These are phyloP conservation scores for Dinoponera quadriceps DNA, from an alignment of 1,140 invertebrate species.

Conservation along the genomic window DNA sequence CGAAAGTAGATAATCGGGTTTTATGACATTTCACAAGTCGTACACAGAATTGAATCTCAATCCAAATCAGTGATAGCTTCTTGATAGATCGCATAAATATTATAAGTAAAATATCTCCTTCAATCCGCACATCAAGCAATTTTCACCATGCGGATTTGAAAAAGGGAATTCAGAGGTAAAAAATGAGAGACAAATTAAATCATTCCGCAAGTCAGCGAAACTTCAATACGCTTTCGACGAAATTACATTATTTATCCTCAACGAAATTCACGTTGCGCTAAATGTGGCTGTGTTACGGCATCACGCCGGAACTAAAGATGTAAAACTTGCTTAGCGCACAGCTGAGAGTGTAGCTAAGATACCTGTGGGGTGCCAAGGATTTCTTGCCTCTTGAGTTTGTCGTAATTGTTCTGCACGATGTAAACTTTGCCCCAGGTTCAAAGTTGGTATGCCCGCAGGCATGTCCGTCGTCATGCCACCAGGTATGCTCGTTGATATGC, in stretches of 20 bases:
- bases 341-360: constrained; percentile 48
- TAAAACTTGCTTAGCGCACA: constrained; percentile 30
- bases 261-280: background rate
- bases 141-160: background rate
- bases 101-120: background rate
- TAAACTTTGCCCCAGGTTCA: constrained; percentile 68
- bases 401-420: constrained; percentile 63
- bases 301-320: constrained; percentile 25
- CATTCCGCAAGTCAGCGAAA: constrained; percentile 12
- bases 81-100: too few species aligned
- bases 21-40: too few species aligned
- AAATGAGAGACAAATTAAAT: constrained; percentile 1
- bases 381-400: constrained; percentile 52
- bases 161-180: constrained; percentile 2
- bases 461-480: constrained; percentile 48
- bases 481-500: constrained; percentile 62
- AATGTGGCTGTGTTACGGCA: background rate
- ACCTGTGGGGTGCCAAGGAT: constrained; percentile 68
- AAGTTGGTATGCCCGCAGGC: constrained; percentile 67
- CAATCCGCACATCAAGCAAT: background rate
- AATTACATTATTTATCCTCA: background rate
- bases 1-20: too few species aligned
- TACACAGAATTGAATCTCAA: too few species aligned
- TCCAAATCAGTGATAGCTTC: too few species aligned
- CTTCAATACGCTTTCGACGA: background rate